These are phyloP conservation scores for Petrocephalus zakoni DNA, from an alignment of 2,113 vertebrate genomes.

Conservation along the genomic window DNA sequence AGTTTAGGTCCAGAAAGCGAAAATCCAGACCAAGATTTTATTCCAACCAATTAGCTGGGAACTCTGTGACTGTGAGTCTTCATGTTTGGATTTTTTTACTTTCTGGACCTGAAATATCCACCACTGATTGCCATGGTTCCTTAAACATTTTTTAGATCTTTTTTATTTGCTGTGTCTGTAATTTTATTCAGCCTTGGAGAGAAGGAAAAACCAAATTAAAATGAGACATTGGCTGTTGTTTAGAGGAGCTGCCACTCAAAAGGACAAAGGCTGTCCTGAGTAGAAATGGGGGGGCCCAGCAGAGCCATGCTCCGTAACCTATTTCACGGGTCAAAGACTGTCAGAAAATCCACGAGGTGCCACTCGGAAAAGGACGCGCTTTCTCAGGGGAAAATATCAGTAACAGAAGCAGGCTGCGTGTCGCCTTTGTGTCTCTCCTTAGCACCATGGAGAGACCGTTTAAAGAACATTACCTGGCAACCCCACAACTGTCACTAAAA, in stretches of 20 bases:
- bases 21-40: too few species aligned
- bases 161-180: neutral
- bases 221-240: neutral
- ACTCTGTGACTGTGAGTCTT: too few species aligned
- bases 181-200: neutral
- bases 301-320: neutral
- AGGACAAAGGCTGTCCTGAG: neutral
- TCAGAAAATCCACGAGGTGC: neutral
- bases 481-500: neutral
- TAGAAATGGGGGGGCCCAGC: neutral
- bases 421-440: neutral
- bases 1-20: too few species aligned
- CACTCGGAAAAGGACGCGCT: neutral
- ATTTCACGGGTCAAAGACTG: constrained; percentile 1
- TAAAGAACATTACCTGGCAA: neutral
- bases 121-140: neutral
- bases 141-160: neutral
- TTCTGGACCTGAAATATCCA: too few species aligned
- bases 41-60: too few species aligned
- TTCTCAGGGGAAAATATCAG: neutral
- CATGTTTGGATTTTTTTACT: too few species aligned
- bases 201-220: neutral
- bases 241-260: neutral
- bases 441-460: neutral
- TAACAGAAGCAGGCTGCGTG: neutral